These are phyloP conservation scores for Agriopis aurantiaria DNA, from an alignment of 2,888 invertebrate species.

Conservation along the genomic window DNA sequence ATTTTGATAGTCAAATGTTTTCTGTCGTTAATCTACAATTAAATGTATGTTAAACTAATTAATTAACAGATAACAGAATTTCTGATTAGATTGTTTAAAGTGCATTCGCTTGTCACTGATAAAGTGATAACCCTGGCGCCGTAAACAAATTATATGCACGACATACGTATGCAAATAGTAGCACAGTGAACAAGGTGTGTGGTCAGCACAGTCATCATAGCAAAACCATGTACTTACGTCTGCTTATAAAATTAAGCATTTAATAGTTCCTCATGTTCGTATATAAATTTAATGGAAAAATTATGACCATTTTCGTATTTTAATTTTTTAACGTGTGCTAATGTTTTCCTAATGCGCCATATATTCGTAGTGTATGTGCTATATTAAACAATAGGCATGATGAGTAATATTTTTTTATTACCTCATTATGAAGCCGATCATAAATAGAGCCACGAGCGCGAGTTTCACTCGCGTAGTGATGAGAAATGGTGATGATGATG, in stretches of 20 bases:
- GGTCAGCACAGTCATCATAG: slow-evolving; percentile 59
- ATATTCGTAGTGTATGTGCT: no score
- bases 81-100: slow-evolving; percentile 44
- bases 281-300: no score
- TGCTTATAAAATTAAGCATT: no score
- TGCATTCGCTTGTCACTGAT: slow-evolving; percentile 45
- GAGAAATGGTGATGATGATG: no score
- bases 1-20: slow-evolving; percentile 38
- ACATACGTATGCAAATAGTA: slow-evolving; percentile 18
- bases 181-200: slow-evolving; percentile 60
- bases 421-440: no score
- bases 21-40: slow-evolving; percentile 40
- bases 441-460: no score
- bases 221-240: neutral
- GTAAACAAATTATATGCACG: slow-evolving; percentile 39
- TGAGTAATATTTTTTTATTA: no score
- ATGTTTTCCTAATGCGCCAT: no score
- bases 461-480: no score
- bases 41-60: slow-evolving; percentile 46
- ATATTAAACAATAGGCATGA: no score
- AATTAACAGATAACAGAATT: slow-evolving; percentile 44
- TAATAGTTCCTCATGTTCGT: neutral
- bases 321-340: no score
- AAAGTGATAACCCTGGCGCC: slow-evolving; percentile 50
- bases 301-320: no score